phyloP scores from a whole-genome alignment of 2,797 vertebrate genomes.

The Euthynnus affinis region DNA sequence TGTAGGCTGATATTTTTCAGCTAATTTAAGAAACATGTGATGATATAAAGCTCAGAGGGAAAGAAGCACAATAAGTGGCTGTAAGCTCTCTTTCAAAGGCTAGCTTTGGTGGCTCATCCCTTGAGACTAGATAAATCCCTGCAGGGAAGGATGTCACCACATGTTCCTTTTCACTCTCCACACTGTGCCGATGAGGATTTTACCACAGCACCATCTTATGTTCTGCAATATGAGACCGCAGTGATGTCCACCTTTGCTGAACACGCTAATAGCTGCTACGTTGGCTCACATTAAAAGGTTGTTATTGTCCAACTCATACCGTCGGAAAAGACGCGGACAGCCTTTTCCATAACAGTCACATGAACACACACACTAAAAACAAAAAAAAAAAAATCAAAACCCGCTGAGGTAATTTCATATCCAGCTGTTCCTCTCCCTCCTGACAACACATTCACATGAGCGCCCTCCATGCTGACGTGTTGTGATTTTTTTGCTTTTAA shows the following conservation, averaged over 20 bases:
- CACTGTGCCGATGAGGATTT: conserved; percentile 28
- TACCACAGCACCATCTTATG: conserved; percentile 44
- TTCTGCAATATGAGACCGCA: conserved; percentile 24
- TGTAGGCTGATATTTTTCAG: not conserved
- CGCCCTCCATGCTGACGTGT: conserved; percentile 30
- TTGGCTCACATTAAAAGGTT: not conserved
- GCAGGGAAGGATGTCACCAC: conserved; percentile 56
- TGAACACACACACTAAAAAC: conserved; percentile 30
- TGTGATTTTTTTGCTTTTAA: not conserved
- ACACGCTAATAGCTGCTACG: not conserved
- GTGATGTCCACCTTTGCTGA: not conserved
- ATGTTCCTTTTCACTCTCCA: conserved; percentile 54
- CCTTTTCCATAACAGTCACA: conserved; percentile 33
- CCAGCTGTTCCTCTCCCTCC: conserved; percentile 76
- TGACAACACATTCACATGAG: conserved; percentile 52
- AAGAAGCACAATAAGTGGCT: conserved; percentile 41
- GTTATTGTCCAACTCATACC: not conserved
- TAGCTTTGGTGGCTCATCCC: conserved; percentile 65
- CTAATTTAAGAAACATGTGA: conserved; percentile 14
- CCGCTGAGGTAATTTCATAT: conserved; percentile 68
- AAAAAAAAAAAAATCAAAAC: not conserved
- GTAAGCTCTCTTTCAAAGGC: conserved; percentile 54
- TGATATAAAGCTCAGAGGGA: conserved; percentile 27
- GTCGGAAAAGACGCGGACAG: not conserved
- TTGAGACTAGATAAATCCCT: conserved; percentile 58